phyloP scores from a whole-genome alignment of 2,888 invertebrate species.

The Spisula subtruncata region DNA sequence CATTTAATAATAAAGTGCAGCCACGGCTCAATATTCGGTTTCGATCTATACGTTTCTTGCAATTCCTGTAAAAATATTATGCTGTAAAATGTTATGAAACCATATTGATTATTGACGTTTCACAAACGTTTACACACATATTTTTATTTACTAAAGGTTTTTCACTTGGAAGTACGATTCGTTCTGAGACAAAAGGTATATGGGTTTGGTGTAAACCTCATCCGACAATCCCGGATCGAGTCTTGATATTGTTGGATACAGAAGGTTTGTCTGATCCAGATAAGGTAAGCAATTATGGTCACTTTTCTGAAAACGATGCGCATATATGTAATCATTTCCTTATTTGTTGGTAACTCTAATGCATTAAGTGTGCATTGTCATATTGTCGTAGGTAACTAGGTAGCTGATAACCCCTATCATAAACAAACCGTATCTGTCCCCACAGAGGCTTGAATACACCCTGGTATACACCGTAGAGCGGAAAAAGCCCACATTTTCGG shows the following conservation, averaged over 20 bases:
- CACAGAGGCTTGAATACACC: too few species aligned
- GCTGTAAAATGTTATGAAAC: background rate
- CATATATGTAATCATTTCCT: too few species aligned
- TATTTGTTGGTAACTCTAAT: too few species aligned
- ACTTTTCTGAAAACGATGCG: too few species aligned
- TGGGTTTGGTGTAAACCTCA: conserved; percentile 36
- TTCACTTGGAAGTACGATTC: conserved; percentile 31
- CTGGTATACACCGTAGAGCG: too few species aligned
- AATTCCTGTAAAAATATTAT: background rate
- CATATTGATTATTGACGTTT: background rate
- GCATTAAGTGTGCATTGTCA: too few species aligned
- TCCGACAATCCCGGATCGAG: background rate
- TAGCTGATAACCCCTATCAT: too few species aligned
- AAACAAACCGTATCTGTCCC: too few species aligned
- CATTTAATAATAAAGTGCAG: background rate
- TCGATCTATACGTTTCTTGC: background rate
- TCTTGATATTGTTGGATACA: conserved; percentile 30
- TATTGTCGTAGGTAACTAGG: too few species aligned
- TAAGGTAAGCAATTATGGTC: background rate
- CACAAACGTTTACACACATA: background rate
- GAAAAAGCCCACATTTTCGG: too few species aligned
- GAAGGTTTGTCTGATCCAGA: conserved; percentile 23
- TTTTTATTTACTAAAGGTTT: conserved; percentile 5
- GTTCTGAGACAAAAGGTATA: conserved; percentile 39
- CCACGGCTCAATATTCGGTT: background rate